Percentiles rank a stretch among this genome's conserved stretches.
These are phyloP conservation scores for Habroteleia sp. DNA, from an alignment of 2,888 invertebrate genomes.

Conservation along the genomic window DNA sequence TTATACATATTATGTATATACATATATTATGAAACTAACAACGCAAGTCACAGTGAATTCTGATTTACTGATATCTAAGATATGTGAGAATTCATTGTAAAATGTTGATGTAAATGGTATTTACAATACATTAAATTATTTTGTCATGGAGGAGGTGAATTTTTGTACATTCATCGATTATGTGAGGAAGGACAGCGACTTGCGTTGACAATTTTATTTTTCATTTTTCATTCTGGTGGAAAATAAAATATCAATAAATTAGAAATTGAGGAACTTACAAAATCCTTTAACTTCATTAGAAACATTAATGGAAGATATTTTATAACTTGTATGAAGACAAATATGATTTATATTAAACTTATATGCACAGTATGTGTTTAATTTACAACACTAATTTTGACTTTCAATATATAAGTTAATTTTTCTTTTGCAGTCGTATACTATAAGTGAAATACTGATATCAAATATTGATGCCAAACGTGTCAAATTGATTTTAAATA, in stretches of 20 bases:
- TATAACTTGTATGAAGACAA: no score
- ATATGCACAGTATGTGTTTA: no score
- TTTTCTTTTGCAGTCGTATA: no score
- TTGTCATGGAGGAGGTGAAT: conserved; percentile 2
- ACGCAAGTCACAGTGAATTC: conserved; percentile 37
- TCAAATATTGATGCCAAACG: no score
- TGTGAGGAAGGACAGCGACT: background rate
- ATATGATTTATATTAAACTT: no score
- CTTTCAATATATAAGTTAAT: no score
- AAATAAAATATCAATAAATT: background rate
- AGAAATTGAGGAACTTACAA: background rate
- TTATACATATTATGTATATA: conserved; percentile 60
- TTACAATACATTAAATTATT: conserved; percentile 25
- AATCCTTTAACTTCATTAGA: no score
- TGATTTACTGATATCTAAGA: conserved; percentile 14
- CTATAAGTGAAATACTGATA: no score
- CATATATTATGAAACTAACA: conserved; percentile 17
- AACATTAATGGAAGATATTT: no score
- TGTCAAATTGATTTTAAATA: no score
- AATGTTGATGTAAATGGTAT: conserved; percentile 24
- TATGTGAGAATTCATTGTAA: conserved; percentile 22
- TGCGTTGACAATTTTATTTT: conserved; percentile 19
- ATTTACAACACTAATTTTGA: no score
- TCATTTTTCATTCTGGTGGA: conserved; percentile 26
- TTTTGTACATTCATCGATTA: conserved; percentile 44